Base-by-base conservation (phyloP, 2,888 invertebrate genomes). In the Monopis laevigella region DNA sequence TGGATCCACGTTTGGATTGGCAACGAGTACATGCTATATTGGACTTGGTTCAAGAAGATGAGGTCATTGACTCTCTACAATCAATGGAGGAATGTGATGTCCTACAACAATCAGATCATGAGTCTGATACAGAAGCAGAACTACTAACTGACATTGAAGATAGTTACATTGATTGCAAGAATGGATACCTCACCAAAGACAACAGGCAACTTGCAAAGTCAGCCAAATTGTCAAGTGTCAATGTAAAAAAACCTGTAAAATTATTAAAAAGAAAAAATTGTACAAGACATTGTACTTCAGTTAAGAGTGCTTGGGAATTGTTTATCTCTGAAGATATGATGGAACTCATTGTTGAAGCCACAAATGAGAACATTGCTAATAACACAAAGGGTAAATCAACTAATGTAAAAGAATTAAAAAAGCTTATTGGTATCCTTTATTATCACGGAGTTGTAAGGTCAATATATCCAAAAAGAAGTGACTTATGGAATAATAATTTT, bases 1-100 rank as follows among this genome's bases (percentile, higher is more conserved):
- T 73, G 61, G 80, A 80, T 63, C 80, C 80, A 40, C 64, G 78
- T 56, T 73, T 71, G 70, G 78, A 80, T 65, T 80, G 80, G 80
- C 70, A 69, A 46, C 70, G 77, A 44, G 80, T 78, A 43, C 69
- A 74, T 68, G 73, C 77, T 43, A 80, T 80, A 55, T 64, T 75
- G 68, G 65, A 68, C 53, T 62, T 78, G 54, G 63, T 80, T 52
- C 70, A 74, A 67, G 70, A 72, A 46, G 69, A 65, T 58, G 67
- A 78, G 52, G 63, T 69, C 44, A 73, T 72, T 53, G 69, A 81
- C 54, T 67, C 69, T 41, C 62, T 77, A 43, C 74, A 80, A 55
- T 58, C 61, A 45, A 62, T 55, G 17, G 78, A 80, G 55, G 73
- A 75, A 48, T 62, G 58, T 55, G 72, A 80, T 54, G 54, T 64